Percentiles rank a stretch among this genome's conserved stretches.
phyloP scores from a whole-genome alignment of 2,888 invertebrate genomes.

The Opisthograptis luteolata region DNA sequence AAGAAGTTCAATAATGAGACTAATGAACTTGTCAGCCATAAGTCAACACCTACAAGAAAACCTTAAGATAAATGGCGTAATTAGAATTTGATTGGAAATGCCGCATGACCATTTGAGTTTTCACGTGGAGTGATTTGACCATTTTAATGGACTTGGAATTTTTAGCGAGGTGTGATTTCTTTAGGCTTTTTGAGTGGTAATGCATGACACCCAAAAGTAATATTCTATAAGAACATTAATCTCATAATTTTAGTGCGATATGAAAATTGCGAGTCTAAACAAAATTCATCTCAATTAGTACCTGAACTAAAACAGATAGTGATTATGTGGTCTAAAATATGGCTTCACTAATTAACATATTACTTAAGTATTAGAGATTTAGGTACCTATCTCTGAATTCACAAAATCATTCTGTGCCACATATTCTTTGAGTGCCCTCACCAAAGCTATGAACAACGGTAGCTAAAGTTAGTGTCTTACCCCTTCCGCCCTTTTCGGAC shows the following conservation, averaged over 20 bases:
- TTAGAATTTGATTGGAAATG: slow-evolving; percentile 12
- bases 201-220: no score
- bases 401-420: no score
- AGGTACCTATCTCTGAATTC: no score
- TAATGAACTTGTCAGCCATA: slow-evolving; percentile 21
- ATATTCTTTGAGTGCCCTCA: no score
- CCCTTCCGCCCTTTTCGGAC: background rate
- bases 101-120: slow-evolving; percentile 6
- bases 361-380: no score
- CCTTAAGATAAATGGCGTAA: slow-evolving; percentile 7
- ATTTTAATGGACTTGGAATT: background rate
- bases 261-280: background rate
- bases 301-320: background rate
- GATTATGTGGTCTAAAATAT: no score
- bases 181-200: background rate
- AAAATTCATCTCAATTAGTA: background rate
- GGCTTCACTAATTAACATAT: no score
- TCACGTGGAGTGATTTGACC: background rate
- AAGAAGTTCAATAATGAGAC: slow-evolving; percentile 46
- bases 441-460: no score
- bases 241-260: background rate
- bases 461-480: background rate
- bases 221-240: background rate
- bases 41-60: slow-evolving; percentile 21
- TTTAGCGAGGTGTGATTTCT: background rate